Percentiles rank a stretch among this genome's conserved stretches.
Conservation (phyloP, 2,888 invertebrate genomes). For the Cheilosia scutellata region DNA sequence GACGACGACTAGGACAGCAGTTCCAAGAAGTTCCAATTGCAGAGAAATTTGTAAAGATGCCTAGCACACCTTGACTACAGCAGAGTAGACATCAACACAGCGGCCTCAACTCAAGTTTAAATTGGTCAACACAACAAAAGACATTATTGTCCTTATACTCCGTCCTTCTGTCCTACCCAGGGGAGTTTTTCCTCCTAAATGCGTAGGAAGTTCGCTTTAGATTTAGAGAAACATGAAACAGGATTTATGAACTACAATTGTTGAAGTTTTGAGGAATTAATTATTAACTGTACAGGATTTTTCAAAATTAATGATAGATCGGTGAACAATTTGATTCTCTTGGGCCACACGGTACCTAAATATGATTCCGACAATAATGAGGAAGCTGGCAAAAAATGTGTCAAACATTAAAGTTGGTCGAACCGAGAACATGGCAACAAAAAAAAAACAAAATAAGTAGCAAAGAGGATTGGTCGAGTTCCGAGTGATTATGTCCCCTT, state of each 20-base stretch:
- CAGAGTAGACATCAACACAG: not conserved
- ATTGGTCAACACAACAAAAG: conserved; percentile 50
- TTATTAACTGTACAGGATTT: conserved; percentile 4
- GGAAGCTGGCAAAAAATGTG: conserved; percentile 12
- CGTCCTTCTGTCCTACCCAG: not conserved
- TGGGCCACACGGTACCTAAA: not conserved
- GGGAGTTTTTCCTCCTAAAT: conserved; percentile 4
- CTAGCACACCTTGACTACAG: not conserved
- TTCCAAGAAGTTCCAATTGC: conserved; percentile 45
- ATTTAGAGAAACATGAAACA: not conserved
- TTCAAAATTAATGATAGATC: conserved; percentile 10
- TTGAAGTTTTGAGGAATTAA: conserved; percentile 7
- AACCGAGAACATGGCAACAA: not conserved
- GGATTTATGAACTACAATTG: conserved; percentile 8
- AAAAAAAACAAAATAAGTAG: too few relatives aligned
- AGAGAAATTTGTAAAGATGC: conserved; percentile 23
- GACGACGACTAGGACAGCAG: conserved; percentile 13
- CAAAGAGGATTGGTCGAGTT: conserved; percentile 18
- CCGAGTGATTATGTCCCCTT: conserved; percentile 22
- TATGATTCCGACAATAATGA: not conserved
- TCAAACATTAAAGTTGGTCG: conserved; percentile 13
- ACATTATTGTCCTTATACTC: conserved; percentile 28
- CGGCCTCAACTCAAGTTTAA: conserved; percentile 34
- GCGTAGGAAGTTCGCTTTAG: conserved; percentile 16
- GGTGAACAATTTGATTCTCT: conserved; percentile 9